Percentiles rank a stretch among this genome's conserved stretches.
These are phyloP conservation scores for Trichopoda pennipes DNA, from an alignment of 2,888 invertebrate genomes.

Conservation along the genomic window DNA sequence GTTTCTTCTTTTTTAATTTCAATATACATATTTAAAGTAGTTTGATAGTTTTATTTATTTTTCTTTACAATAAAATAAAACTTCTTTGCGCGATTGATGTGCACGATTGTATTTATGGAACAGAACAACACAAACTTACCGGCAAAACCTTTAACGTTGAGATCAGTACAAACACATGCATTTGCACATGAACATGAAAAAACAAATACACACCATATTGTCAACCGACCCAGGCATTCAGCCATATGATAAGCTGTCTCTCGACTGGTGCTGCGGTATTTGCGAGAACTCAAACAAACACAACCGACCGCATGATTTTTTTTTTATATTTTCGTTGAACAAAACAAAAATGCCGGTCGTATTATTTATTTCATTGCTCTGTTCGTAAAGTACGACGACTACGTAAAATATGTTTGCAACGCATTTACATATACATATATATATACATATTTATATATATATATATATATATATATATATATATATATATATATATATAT, in stretches of 20 bases:
- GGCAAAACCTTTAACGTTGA: conserved; percentile 62
- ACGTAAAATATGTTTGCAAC: neutral
- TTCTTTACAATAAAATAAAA: conserved; percentile 1
- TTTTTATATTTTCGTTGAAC: conserved; percentile 9
- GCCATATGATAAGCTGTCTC: conserved; percentile 66
- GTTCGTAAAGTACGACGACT: conserved; percentile 27
- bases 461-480: conserved; percentile 9
- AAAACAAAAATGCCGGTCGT: conserved; percentile 63
- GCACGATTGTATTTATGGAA: conserved; percentile 7
- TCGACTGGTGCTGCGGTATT: conserved; percentile 58
- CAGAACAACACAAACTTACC: conserved; percentile 65
- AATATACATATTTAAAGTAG: conserved; percentile 17
- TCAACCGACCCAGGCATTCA: conserved; percentile 59
- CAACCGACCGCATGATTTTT: conserved; percentile 57
- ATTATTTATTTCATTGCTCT: conserved; percentile 21
- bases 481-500: conserved; percentile 18
- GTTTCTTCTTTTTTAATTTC: conserved; percentile 11
- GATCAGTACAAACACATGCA: conserved; percentile 40
- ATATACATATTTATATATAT: conserved; percentile 4
- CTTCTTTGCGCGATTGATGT: conserved; percentile 28
- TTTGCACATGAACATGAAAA: neutral
- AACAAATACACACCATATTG: conserved; percentile 44
- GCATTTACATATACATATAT: neutral
- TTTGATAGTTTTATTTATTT: conserved; percentile 22
- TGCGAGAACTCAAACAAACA: conserved; percentile 59